Base-by-base conservation (phyloP, 2,113 vertebrate genomes). In the Paratilapia polleni region DNA sequence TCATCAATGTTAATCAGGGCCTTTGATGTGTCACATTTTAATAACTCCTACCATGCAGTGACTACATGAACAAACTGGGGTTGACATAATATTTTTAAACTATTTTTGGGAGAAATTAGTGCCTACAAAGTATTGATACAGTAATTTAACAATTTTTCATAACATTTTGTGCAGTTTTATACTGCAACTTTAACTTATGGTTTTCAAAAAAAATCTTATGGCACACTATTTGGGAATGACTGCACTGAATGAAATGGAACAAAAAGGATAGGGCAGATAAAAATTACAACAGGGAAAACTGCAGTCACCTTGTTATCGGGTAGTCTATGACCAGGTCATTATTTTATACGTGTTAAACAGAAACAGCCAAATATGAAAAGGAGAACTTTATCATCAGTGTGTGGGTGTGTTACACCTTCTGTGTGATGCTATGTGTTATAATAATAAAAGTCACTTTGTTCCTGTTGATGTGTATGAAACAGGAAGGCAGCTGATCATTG, bases 31-130 rank as follows among this genome's bases (percentile, higher is more conserved):
- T 68, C 8, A 47, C 63, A 68, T 17, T 68, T 26, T 47, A 43
- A 68, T 47, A 17, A 66, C 0, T 14, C 63, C 63, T 0, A 66
- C 38, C 4, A 66, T 43, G 13, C 1, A 66, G 0, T 0, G 47
- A 0, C 14, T 26, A 19, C 5, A 47, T 68, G 43, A 68, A 47
- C 36, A 43, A 24, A 26, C 62, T 22, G 62, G 12, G n/a, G 36
- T 64, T 64, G 41, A 5, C n/a, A 41, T 64, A 20, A 43, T 0
- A 17, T 66, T 43, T 66, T 3, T 41, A 66, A 66, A 43, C 8
- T 26, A 68, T 68, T 68, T 47, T 68, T 8, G 3, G n/a, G 38
- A 68, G 17, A 70, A 36, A 49, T 70, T 70, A 49, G 14, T 0
- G 26, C 22, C 11, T 36, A 36, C 36, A 6, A 36, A 36, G 36